Base-by-base conservation (phyloP, 2,888 invertebrate species). In the Chloroclystis v-ata region DNA sequence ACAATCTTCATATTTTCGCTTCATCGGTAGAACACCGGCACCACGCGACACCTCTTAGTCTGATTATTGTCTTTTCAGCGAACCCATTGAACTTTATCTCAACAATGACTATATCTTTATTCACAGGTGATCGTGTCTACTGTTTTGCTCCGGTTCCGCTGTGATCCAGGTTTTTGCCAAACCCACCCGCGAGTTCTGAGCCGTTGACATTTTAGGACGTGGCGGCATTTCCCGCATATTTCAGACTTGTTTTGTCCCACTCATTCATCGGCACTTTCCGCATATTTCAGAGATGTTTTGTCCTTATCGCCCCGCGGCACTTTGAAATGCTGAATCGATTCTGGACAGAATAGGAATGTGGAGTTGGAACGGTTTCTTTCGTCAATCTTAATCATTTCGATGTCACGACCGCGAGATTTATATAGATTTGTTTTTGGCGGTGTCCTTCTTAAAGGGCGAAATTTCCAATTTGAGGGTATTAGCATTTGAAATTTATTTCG, bases 131-230 rank as follows among this genome's bases (percentile, higher is more conserved):
- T 11, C 10, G 35, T 20, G 20, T 20, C 10, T 24, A 11, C 20
- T 24, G 20, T 11, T 16, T 6, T 3, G 20, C 33, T 11, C 7
- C 11, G 16, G 7, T 20, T 28, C 20, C 28, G 11, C 37, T 41
- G 37, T 41, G 43, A 3, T 12, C 33, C 37, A 10, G 39, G 52
- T 83, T 84, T 83, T 85, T 83, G 65, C 57, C n/a, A 38, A 59
- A 65, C 75, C 81, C 83, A 82, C 83, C 83, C 84, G 81, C 77
- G 78, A 79, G 60, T 65, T 69, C 69, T 66, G 66, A 70, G 61
- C 60, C 69, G 61, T 65, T 69, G 72, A 72, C 75, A 77, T 79
- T 70, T 74, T 66, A 54, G 67, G 62, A 72, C 74, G 76, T 67
- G 73, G 69, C 69, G 72, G 68, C 65, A 57, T 63, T 51, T 50